Base-by-base conservation (phyloP, 2,888 invertebrate genomes). In the Habroteleia sp. region DNA sequence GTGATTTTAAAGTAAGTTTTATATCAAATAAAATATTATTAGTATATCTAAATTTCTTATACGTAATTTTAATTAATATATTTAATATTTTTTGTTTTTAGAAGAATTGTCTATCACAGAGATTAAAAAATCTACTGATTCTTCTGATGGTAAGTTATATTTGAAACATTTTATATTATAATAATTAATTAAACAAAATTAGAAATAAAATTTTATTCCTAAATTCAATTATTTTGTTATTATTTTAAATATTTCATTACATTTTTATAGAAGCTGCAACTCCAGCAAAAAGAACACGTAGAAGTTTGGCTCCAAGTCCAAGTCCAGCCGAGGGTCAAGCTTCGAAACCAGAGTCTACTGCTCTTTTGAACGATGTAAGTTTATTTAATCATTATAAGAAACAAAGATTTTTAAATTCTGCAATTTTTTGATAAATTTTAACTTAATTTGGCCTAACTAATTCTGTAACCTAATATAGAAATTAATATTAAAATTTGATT, bases 311-410 rank as follows among this genome's bases (percentile, higher is more conserved):
- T 17, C 89, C 89, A 33, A 89, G 89, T 81, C 88, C 89, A 6
- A 89, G 86, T 77, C 89, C 89, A 41, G 87, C 86, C 1, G 89
- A 87, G 76, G 88, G 87, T 8, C 86, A 87, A 74, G 89, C 89
- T 17, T 87, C 89, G 1, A 88, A 87, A 44, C 89, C 89, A 7
- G 89, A 89, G 76, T 89, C 89, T 3, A 88, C 89, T 6, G 88
- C 89, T 41, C 41, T 78, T 37, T 23, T 78, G 13, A 78, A 42
- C 29, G 78, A 78, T 35, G 63, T 73, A 54, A 66, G 16, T 54
- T 23, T 35, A 3, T 31, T 27, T 31, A 20, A n/a, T n/a, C n/a
- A n/a, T n/a, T n/a, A n/a, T n/a, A n/a, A n/a, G n/a, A n/a, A n/a
- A n/a, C n/a, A n/a, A n/a, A n/a, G n/a, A n/a, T n/a, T n/a, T n/a